These are phyloP conservation scores for Drosophila sulfurigaster DNA, from an alignment of 1,140 invertebrate genomes.

Conservation along the genomic window DNA sequence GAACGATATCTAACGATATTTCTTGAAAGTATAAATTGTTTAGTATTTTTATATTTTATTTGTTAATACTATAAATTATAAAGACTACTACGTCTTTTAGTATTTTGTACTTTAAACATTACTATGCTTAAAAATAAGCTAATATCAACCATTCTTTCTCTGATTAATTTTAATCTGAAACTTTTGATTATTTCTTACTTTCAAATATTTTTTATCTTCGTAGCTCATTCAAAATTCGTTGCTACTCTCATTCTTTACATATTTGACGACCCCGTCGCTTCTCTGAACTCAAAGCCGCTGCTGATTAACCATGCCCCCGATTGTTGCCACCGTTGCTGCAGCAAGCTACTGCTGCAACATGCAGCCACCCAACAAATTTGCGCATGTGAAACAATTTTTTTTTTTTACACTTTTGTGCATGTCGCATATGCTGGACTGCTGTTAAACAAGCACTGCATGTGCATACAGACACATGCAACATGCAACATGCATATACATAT, in stretches of 20 bases:
- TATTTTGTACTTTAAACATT: too few species aligned
- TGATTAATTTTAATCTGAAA: too few species aligned
- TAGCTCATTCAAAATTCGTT: not conserved
- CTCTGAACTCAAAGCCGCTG: constrained; percentile 5
- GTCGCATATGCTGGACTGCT: constrained; percentile 15
- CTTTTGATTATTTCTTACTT: too few species aligned
- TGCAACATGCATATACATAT: constrained; percentile 14
- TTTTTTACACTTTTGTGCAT: constrained; percentile 16
- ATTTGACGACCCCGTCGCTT: constrained; percentile 18
- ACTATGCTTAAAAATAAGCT: too few species aligned
- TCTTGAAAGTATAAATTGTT: too few species aligned
- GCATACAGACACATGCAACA: constrained; percentile 1
- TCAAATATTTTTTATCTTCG: not conserved
- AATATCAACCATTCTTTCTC: too few species aligned
- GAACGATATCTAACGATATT: too few species aligned
- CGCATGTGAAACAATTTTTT: constrained; percentile 39
- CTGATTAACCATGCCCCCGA: constrained; percentile 44
- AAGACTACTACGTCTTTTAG: too few species aligned
- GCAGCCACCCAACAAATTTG: constrained; percentile 35
- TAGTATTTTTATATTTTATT: too few species aligned
- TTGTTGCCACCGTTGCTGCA: constrained; percentile 20
- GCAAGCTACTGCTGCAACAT: constrained; percentile 15
- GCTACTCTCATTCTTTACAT: not conserved
- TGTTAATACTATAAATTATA: too few species aligned
- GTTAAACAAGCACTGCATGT: constrained; percentile 8